Base-by-base conservation (phyloP, 2,797 vertebrate species). In the Mormyrus hasselquistii region DNA sequence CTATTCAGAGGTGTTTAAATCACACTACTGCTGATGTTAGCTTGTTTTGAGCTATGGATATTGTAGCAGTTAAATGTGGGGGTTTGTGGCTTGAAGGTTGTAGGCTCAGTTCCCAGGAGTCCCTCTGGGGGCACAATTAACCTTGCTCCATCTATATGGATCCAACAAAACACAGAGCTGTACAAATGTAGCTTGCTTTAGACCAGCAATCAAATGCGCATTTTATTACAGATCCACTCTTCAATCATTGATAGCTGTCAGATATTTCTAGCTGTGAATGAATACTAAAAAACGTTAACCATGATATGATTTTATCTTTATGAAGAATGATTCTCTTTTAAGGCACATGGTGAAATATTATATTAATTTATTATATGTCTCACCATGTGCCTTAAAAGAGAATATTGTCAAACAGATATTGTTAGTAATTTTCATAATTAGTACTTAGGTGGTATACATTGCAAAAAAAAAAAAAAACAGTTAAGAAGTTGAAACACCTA, bases 351-450 rank as follows among this genome's bases (percentile, higher is more conserved):
- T 10, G 76, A 9, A 82, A 82, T 82, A 47, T 47, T 47, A 82
- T 22, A 82, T 19, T 47, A 44, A n/a, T n/a, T 41, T 47, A 47
- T 22, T 47, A 22, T 73, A 73, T 47, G 41, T 22, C 1, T 82
- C 19, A 76, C 69, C 12, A 41, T 41, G 69, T 76, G 69, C 69
- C 41, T 82, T 19, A 82, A 82, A 47, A 47, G 8, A 82, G 38
- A 9, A 82, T 82, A 82, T 47, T n/a, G 76, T 82, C 41, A 82
- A 47, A 47, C 76, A 47, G 41, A 47, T 1, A 76, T 41, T 19
- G 14, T 16, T 47, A n/a, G 76, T 47, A 82, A 82, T 82, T 82
- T 82, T 82, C 76, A 47, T n/a, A 82, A 82, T 82, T 82, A 82
- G 41, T n/a, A 82, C 38, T 82, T 44, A 2, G 41, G 76, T 82